Percentiles rank a stretch among this genome's conserved stretches.
phyloP scores from a whole-genome alignment of 2,888 invertebrate species.

The Chironomus tentans region DNA sequence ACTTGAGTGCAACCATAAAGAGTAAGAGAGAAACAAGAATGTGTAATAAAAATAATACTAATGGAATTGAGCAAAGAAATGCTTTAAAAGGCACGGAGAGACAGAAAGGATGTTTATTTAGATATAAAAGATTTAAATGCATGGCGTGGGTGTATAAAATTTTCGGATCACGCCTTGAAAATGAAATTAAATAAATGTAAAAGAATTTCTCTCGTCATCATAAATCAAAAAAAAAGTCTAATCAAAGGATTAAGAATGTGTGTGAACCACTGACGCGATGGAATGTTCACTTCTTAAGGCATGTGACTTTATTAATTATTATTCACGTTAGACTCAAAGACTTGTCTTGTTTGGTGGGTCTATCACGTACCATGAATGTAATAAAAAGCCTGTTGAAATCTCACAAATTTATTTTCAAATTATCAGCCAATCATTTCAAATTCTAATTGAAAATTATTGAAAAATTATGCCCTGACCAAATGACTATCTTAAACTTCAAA shows the following conservation, averaged over 20 bases:
- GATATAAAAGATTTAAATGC: constrained; percentile 25
- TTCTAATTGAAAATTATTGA: constrained; percentile 6
- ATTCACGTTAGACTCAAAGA: neutral
- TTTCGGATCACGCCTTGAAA: constrained; percentile 11
- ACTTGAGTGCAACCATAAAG: constrained; percentile 6
- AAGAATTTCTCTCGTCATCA: constrained; percentile 14
- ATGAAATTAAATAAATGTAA: neutral
- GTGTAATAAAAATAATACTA: neutral
- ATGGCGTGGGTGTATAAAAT: constrained; percentile 15
- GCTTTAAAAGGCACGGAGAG: neutral
- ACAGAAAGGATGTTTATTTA: constrained; percentile 11
- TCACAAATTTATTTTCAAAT: neutral
- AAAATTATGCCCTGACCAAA: neutral
- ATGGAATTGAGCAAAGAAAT: neutral
- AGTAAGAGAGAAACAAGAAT: neutral
- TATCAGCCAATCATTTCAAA: neutral
- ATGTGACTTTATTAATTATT: constrained; percentile 1
- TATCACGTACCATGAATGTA: constrained; percentile 5
- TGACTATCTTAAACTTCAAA: neutral
- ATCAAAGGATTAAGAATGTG: neutral
- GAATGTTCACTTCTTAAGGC: neutral
- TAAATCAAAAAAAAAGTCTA: constrained; percentile 17
- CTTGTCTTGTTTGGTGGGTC: neutral
- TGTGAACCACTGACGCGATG: constrained; percentile 19
- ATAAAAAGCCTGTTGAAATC: constrained; percentile 5